A percentile compares a stretch with the other conserved stretches of the same genome.
Evolutionary conservation across 1,140 invertebrate species (phyloP).

Genomic region (Eufriesea mexicana): DNA sequence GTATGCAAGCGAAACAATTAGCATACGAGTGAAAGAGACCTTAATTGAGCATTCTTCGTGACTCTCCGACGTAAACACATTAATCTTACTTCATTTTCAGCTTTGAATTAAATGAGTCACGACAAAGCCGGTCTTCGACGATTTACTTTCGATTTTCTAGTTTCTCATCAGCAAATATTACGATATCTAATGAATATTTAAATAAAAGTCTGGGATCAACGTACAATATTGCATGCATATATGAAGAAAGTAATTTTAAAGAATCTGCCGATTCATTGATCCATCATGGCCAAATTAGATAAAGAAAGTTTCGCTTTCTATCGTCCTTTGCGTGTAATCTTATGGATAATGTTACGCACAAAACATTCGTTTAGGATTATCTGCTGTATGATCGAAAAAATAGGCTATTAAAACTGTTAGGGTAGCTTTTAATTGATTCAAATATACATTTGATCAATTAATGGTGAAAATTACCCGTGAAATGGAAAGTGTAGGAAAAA

Average conservation of each 20-base stretch:
- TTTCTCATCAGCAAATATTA: neutral
- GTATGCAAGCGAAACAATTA: neutral
- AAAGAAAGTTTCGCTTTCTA: conserved; percentile 5
- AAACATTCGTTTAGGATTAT: neutral
- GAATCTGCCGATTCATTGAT: neutral
- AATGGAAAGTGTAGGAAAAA: conserved; percentile 44
- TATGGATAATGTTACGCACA: neutral
- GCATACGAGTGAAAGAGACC: too few relatives aligned
- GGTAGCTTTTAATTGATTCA: neutral
- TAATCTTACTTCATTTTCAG: neutral
- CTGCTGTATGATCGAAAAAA: neutral
- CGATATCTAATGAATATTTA: too few relatives aligned
- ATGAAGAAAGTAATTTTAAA: neutral
- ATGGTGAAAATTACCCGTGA: conserved; percentile 37
- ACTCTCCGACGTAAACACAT: neutral
- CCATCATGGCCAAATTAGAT: neutral
- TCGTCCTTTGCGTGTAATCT: neutral
- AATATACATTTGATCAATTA: neutral
- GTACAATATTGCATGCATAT: neutral
- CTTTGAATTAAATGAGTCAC: neutral
- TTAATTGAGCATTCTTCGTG: neutral
- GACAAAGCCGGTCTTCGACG: neutral
- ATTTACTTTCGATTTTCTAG: conserved; percentile 2
- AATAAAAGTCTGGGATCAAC: neutral
- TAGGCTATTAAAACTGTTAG: neutral